Evolutionary conservation across 2,797 vertebrate genomes (phyloP).

Genomic region (Chaunax sp.): DNA sequence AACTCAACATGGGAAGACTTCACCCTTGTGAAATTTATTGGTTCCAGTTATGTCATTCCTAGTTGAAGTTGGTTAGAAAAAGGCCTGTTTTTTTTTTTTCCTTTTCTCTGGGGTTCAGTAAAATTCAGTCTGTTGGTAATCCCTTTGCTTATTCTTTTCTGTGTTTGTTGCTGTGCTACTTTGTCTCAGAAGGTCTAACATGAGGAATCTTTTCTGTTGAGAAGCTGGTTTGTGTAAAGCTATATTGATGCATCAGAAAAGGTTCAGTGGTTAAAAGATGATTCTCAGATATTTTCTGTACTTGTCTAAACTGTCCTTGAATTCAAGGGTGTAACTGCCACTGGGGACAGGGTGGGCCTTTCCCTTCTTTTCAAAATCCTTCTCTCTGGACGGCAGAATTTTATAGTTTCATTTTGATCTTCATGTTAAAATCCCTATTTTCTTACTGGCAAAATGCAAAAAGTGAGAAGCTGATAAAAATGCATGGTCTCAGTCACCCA

Average conservation of each 20-base stretch:
- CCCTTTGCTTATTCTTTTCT: conserved; percentile 9
- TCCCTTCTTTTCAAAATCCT: background rate
- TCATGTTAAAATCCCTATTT: background rate
- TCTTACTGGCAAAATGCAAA: background rate
- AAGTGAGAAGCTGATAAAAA: background rate
- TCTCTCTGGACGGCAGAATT: background rate
- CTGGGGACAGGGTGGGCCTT: background rate
- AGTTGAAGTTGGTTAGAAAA: conserved; percentile 30
- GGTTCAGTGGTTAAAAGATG: conserved; percentile 1
- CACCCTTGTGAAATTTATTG: background rate
- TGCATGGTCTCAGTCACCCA: background rate
- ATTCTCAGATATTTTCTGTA: background rate
- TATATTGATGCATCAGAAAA: background rate
- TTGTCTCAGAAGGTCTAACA: conserved; percentile 14
- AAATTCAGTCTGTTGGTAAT: background rate
- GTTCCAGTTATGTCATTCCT: conserved; percentile 1
- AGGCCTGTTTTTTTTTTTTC: conserved; percentile 36
- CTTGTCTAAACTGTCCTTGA: background rate
- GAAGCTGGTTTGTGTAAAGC: conserved; percentile 11
- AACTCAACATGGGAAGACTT: conserved; percentile 32
- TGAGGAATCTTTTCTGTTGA: background rate
- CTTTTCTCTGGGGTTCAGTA: background rate
- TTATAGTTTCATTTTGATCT: conserved; percentile 2
- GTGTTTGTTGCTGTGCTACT: background rate
- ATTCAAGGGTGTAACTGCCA: background rate